phyloP scores from a whole-genome alignment of 2,797 vertebrate genomes.

The Ptychobarbus kaznakovi region DNA sequence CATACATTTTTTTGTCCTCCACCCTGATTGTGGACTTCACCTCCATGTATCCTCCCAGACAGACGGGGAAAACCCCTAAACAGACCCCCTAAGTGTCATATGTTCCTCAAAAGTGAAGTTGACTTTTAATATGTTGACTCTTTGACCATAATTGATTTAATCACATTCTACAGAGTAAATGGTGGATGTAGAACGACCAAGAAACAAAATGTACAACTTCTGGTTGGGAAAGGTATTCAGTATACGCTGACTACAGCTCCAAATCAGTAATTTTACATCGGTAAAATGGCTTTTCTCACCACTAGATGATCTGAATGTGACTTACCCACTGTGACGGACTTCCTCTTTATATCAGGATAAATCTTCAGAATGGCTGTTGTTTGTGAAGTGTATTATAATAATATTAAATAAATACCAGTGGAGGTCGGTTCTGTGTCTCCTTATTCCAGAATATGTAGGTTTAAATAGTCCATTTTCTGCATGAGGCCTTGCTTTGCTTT shows the following conservation, averaged over 20 bases:
- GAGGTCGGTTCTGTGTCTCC: slow-evolving; percentile 13
- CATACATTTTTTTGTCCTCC: slow-evolving; percentile 38
- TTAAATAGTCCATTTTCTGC: slow-evolving; percentile 58
- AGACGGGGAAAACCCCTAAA: slow-evolving; percentile 33
- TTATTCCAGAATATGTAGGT: slow-evolving; percentile 40
- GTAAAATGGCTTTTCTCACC: slow-evolving; percentile 48
- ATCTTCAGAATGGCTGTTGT: slow-evolving; percentile 42
- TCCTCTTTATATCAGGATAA: slow-evolving; percentile 32
- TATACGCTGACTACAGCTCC: slow-evolving; percentile 26
- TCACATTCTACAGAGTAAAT: slow-evolving; percentile 40
- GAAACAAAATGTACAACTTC: slow-evolving; percentile 35
- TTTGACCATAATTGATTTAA: slow-evolving; percentile 43
- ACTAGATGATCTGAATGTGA: slow-evolving; percentile 46
- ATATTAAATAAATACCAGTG: slow-evolving; percentile 23
- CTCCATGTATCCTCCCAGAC: slow-evolving; percentile 40
- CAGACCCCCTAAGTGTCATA: slow-evolving; percentile 22
- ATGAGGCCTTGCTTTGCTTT: slow-evolving; percentile 31
- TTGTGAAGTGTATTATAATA: slow-evolving; percentile 4
- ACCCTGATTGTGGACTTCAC: slow-evolving; percentile 46
- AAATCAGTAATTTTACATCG: slow-evolving; percentile 16
- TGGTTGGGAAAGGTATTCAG: slow-evolving; percentile 15
- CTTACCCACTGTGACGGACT: slow-evolving; percentile 56
- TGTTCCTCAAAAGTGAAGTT: slow-evolving; percentile 35
- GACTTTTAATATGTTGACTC: slow-evolving; percentile 22
- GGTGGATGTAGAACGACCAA: slow-evolving; percentile 37